Evolutionary conservation across 2,797 vertebrate genomes (phyloP).

Genomic region (Coracias cyanogaster): DNA sequence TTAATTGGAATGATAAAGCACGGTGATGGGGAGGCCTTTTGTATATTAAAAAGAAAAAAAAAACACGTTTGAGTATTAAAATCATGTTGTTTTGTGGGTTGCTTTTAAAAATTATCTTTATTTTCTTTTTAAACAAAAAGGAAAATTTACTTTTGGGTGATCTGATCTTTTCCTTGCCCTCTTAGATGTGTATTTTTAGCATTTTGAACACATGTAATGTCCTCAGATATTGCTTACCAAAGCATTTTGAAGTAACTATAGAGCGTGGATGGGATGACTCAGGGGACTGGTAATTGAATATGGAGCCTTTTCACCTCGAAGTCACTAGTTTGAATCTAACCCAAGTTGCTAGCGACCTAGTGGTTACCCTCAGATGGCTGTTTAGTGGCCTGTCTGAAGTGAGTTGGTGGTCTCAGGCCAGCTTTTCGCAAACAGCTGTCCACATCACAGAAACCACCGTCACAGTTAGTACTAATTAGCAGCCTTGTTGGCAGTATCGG

Average conservation of each 20-base stretch:
- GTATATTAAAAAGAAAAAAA: neutral
- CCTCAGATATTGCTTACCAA: conserved; percentile 66
- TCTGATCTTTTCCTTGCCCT: neutral
- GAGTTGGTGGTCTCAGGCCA: conserved; percentile 69
- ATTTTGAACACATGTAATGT: conserved; percentile 44
- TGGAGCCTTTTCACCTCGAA: conserved; percentile 68
- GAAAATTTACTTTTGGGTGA: neutral
- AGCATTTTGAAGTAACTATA: conserved; percentile 60
- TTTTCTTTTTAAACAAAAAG: neutral
- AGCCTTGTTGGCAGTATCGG: conserved; percentile 16
- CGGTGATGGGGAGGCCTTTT: neutral
- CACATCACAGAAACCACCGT: conserved; percentile 61
- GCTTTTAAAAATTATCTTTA: neutral
- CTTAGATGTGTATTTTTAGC: conserved; percentile 53
- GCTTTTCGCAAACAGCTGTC: conserved; percentile 22
- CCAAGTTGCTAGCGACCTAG: conserved; percentile 46
- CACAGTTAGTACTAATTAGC: conserved; percentile 31
- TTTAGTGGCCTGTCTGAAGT: conserved; percentile 72
- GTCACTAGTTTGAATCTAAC: conserved; percentile 21
- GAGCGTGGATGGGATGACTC: conserved; percentile 67
- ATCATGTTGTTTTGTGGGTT: accelerated
- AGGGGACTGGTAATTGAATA: conserved; percentile 60
- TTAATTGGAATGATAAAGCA: neutral
- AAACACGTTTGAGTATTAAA: neutral
- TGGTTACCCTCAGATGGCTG: conserved; percentile 69